Percentiles rank a stretch among this genome's conserved stretches.
Evolutionary conservation across 1,140 invertebrate species (phyloP).

Genomic region (Macrobrachium nipponense): DNA sequence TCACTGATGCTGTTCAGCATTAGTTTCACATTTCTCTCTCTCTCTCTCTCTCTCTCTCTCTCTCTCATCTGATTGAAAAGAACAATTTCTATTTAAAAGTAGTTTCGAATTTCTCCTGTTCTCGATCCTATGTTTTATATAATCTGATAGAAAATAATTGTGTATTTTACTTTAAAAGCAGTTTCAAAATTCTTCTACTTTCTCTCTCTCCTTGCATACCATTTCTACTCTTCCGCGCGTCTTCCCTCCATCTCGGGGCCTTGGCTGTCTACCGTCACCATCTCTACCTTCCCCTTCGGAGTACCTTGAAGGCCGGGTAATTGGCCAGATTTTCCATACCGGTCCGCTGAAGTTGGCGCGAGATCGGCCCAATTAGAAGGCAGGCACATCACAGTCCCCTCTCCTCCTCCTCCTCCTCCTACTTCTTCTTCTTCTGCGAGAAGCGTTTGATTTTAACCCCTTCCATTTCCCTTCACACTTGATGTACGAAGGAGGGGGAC

Average conservation of each 20-base stretch:
- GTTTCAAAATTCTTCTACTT: no score
- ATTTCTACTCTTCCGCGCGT: background rate
- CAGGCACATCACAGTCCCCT: conserved; percentile 20
- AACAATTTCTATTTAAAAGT: no score
- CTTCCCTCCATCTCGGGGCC: background rate
- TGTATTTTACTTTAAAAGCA: no score
- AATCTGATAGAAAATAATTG: no score
- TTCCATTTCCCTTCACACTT: conserved; percentile 27
- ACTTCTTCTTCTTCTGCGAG: background rate
- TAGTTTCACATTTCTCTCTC: no score
- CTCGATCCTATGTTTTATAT: no score
- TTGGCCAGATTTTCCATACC: conserved; percentile 45
- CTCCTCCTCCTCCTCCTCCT: background rate
- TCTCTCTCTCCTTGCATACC: background rate
- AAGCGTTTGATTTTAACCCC: conserved; percentile 52
- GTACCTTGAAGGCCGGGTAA: conserved; percentile 29
- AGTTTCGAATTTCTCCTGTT: no score
- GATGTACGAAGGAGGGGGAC: conserved; percentile 16
- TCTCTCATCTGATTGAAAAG: no score
- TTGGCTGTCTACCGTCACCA: background rate
- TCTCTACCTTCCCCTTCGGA: background rate
- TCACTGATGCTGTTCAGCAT: no score
- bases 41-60: no score
- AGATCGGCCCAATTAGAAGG: conserved; percentile 45
- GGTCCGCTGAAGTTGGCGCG: conserved; percentile 54